A percentile compares a stretch with the other conserved stretches of the same genome.
Conservation (phyloP, 2,888 invertebrate species). For the Papilio demoleus region DNA sequence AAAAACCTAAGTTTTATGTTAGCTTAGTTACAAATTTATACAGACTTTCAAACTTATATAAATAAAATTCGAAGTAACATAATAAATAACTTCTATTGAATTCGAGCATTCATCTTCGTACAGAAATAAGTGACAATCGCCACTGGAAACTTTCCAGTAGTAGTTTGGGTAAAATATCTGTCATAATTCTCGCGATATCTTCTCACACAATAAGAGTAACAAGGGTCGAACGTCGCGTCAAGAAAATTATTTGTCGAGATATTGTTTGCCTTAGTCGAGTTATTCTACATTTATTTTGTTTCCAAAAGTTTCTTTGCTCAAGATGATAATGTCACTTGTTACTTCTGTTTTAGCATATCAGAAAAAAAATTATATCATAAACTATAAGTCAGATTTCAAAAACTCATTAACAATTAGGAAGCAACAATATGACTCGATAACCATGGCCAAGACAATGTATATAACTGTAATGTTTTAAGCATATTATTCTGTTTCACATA, state of each 20-base stretch:
- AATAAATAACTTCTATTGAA: conserved; percentile 1
- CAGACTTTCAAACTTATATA: neutral
- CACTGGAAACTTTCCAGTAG: conserved; percentile 8
- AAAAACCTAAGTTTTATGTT: neutral
- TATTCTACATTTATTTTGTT: neutral
- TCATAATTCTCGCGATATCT: conserved; percentile 10
- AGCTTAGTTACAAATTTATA: neutral
- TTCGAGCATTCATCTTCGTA: conserved; percentile 4
- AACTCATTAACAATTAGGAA: too few species aligned
- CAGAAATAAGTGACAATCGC: neutral
- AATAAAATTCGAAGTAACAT: neutral
- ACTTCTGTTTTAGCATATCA: neutral
- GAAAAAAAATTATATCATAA: neutral
- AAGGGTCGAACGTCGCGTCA: conserved; percentile 21
- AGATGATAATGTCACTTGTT: neutral
- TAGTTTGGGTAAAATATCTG: conserved; percentile 15
- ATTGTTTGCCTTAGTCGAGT: conserved; percentile 3
- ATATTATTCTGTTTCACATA: too few species aligned
- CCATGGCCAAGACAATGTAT: too few species aligned
- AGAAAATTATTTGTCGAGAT: conserved; percentile 25
- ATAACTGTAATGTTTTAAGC: too few species aligned
- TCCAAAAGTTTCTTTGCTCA: neutral
- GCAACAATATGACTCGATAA: too few species aligned
- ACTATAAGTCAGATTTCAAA: too few species aligned
- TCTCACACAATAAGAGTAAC: conserved; percentile 23